These are phyloP conservation scores for Ellobius talpinus DNA, from an alignment of 2,113 vertebrate genomes.

Conservation along the genomic window DNA sequence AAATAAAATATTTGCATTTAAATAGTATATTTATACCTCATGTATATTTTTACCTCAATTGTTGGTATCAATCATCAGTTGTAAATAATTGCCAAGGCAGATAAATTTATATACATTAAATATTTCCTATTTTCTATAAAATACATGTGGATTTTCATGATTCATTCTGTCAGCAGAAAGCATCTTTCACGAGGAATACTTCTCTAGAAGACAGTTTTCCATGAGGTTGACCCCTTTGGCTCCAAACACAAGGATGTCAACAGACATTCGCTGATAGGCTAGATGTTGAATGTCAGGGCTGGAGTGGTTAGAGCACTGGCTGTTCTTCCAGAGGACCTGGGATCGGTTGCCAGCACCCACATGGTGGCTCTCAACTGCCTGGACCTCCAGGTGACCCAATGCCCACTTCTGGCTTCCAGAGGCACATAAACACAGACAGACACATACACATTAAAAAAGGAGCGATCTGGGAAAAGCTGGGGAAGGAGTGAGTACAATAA, in stretches of 20 bases:
- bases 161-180: constrained; percentile 12
- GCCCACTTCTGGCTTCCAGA: background rate
- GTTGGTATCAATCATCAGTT: constrained; percentile 86
- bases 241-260: background rate
- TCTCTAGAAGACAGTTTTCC: background rate
- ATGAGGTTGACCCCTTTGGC: background rate
- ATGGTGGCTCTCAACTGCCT: background rate
- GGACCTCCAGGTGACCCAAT: background rate
- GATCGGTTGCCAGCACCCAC: background rate
- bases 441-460: too few relatives aligned
- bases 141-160: constrained; percentile 71
- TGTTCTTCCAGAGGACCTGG: background rate
- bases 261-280: background rate
- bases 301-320: background rate
- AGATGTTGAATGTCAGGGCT: background rate
- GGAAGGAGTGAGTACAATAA: background rate
- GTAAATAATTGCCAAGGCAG: constrained; percentile 87
- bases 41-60: constrained; percentile 89
- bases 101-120: constrained; percentile 87
- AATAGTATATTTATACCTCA: constrained; percentile 91
- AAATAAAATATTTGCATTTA: constrained; percentile 86
- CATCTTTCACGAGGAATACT: background rate
- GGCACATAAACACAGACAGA: background rate
- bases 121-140: constrained; percentile 73
- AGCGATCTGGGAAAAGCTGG: background rate